Conservation (phyloP, 2,888 invertebrate species). For the Neoitamus cyanurus region DNA sequence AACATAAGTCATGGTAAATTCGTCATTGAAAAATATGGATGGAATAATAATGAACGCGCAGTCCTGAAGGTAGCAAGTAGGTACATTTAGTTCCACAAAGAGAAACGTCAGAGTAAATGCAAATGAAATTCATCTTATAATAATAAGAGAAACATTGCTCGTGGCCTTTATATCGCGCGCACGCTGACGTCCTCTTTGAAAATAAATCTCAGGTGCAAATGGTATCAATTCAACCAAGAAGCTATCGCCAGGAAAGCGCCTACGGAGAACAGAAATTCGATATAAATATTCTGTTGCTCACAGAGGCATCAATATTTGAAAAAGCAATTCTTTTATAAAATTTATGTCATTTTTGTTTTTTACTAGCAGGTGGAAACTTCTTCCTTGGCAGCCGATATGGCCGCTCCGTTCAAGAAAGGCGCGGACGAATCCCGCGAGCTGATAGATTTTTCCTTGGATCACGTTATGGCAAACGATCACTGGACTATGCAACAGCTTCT, state of each 20-base stretch:
- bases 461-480: conserved; percentile 64
- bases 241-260: not conserved
- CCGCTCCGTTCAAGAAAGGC: conserved; percentile 61
- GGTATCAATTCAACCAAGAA: not conserved
- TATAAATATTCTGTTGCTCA: not conserved
- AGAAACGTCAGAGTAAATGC: not conserved
- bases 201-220: conserved; percentile 37
- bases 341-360: not conserved
- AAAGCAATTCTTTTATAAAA: not conserved
- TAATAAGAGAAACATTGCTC: not conserved
- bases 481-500: conserved; percentile 52
- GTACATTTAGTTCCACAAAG: not conserved
- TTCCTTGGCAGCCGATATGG: conserved; percentile 68
- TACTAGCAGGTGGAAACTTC: conserved; percentile 55
- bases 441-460: conserved; percentile 66
- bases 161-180: not conserved
- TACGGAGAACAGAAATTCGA: not conserved
- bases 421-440: conserved; percentile 63
- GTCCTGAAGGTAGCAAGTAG: too few relatives aligned
- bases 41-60: too few relatives aligned
- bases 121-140: not conserved
- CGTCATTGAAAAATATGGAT: too few relatives aligned
- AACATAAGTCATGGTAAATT: too few relatives aligned
- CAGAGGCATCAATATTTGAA: conserved; percentile 13
- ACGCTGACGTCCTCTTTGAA: not conserved